Conservation (phyloP, 2,113 vertebrate genomes). For the Sorex fumeus region DNA sequence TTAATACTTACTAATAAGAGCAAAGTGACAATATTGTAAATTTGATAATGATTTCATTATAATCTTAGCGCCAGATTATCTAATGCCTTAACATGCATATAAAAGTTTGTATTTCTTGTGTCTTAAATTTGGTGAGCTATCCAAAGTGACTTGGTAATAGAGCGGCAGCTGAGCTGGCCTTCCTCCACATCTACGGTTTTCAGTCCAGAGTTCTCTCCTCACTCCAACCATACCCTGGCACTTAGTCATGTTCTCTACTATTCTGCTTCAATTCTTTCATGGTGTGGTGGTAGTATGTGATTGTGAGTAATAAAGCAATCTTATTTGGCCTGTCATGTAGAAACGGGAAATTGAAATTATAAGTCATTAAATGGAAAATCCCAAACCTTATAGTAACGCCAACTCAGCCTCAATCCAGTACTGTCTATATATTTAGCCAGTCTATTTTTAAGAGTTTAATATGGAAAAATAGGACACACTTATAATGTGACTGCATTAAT, state of each 20-base stretch:
- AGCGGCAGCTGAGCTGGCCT: background rate
- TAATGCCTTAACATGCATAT: background rate
- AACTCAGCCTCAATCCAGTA: constrained; percentile 72
- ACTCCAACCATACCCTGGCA: background rate
- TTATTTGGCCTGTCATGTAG: constrained; percentile 34
- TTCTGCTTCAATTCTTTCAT: background rate
- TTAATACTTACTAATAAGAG: background rate
- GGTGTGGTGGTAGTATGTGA: constrained; percentile 7
- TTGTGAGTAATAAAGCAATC: constrained; percentile 49
- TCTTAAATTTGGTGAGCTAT: background rate
- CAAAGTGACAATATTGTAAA: background rate
- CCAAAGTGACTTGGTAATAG: background rate
- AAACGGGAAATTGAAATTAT: constrained; percentile 76
- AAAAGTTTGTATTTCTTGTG: constrained; percentile 4
- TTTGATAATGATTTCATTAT: background rate
- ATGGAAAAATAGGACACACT: constrained; percentile 74
- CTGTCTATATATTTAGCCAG: constrained; percentile 75
- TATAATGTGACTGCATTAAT: constrained; percentile 76
- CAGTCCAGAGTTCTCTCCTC: background rate
- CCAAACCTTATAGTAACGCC: constrained; percentile 54
- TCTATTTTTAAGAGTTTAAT: constrained; percentile 80
- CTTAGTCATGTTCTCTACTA: background rate
- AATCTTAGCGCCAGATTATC: background rate
- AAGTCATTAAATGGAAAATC: constrained; percentile 74
- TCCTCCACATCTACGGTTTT: background rate